phyloP scores from a whole-genome alignment of 2,113 vertebrate genomes.

The Urocitellus parryii region DNA sequence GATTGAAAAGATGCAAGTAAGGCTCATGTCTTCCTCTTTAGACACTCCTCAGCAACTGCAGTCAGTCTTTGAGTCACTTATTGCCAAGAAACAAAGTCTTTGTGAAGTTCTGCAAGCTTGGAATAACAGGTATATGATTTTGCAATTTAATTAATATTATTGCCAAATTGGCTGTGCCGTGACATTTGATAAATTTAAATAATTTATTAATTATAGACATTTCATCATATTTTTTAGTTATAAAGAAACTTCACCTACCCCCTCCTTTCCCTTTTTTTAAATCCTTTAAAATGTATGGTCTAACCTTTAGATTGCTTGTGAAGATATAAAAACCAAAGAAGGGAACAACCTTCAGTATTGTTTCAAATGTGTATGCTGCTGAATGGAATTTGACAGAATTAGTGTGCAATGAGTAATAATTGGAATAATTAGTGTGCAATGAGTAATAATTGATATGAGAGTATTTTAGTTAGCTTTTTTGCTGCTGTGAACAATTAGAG shows the following conservation, averaged over 20 bases:
- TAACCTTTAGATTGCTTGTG: constrained; percentile 34
- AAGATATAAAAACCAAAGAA: constrained; percentile 43
- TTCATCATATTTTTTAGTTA: constrained; percentile 17
- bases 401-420: not conserved
- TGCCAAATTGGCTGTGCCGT: not conserved
- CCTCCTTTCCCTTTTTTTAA: not conserved
- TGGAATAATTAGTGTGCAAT: too few species aligned
- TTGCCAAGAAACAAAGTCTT: constrained; percentile 97
- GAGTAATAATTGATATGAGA: not conserved
- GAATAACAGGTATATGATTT: constrained; percentile 93
- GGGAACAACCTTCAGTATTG: not conserved
- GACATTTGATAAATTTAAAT: not conserved
- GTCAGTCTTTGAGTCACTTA: constrained; percentile 94
- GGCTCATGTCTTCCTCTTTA: constrained; percentile 89
- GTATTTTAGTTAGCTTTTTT: too few species aligned
- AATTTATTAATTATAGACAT: not conserved
- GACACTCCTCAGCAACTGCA: constrained; percentile 96
- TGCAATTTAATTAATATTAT: too few species aligned
- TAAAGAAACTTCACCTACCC: not conserved
- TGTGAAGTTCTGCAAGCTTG: constrained; percentile 97
- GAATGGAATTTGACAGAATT: not conserved
- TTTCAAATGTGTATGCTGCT: constrained; percentile 1
- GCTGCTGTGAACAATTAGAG: too few species aligned
- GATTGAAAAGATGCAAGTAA: constrained; percentile 96
- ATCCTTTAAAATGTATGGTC: not conserved